Evolutionary conservation across 2,888 invertebrate species (phyloP).

Genomic region (Corbicula japonica): DNA sequence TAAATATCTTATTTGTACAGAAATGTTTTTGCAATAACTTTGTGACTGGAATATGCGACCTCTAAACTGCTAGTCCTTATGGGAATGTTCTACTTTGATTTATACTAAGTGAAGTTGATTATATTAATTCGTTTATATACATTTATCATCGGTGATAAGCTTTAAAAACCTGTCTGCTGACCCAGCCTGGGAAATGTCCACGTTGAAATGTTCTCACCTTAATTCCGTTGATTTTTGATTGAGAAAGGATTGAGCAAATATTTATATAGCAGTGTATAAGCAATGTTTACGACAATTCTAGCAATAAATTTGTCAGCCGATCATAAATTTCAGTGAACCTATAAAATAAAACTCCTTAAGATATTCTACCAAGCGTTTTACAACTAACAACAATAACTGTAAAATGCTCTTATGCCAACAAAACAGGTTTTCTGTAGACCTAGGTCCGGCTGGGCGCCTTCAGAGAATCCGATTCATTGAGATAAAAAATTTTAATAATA

Average conservation of each 20-base stretch:
- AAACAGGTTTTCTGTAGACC: too few species aligned
- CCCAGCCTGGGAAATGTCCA: slow-evolving; percentile 45
- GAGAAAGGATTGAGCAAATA: slow-evolving; percentile 47
- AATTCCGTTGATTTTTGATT: slow-evolving; percentile 21
- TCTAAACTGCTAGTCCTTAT: background rate
- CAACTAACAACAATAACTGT: slow-evolving; percentile 39
- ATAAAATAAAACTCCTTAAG: slow-evolving; percentile 49
- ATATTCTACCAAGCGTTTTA: slow-evolving; percentile 38
- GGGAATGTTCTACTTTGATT: background rate
- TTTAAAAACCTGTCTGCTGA: background rate
- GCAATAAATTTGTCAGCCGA: slow-evolving; percentile 61
- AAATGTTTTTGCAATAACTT: too few species aligned
- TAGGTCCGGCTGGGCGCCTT: too few species aligned
- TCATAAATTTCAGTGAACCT: slow-evolving; percentile 51
- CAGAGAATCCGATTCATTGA: too few species aligned
- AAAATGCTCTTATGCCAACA: too few species aligned
- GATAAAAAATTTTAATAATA: too few species aligned
- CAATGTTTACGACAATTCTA: slow-evolving; percentile 52
- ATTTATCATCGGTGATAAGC: background rate
- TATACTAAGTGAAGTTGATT: background rate
- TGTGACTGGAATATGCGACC: slow-evolving; percentile 5
- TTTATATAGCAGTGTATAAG: slow-evolving; percentile 52
- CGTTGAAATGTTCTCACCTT: slow-evolving; percentile 43
- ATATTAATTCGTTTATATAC: background rate
- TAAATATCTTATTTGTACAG: too few species aligned